Conservation (phyloP, 1,140 invertebrate genomes). For the Drosophila yakuba region DNA sequence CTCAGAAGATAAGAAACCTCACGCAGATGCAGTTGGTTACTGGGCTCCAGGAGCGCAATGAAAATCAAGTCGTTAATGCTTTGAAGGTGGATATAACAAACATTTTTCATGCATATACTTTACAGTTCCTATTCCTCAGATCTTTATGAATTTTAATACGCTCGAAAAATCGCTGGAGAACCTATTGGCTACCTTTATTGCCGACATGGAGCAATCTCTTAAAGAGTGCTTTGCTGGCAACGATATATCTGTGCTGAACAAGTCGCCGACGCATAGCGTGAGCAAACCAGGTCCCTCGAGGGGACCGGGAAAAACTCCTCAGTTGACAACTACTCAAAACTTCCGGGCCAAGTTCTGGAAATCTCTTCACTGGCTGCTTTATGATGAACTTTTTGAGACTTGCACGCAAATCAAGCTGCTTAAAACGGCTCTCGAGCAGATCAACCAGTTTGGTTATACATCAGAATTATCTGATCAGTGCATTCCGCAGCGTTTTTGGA, state of each 20-base stretch:
- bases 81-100: constrained; percentile 57
- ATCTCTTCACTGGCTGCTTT: constrained; percentile 91
- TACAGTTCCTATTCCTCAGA: constrained; percentile 32
- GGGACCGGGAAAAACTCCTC: constrained; percentile 89
- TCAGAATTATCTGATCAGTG: constrained; percentile 60
- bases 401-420: constrained; percentile 88
- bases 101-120: no score
- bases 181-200: constrained; percentile 74
- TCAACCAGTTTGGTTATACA: constrained; percentile 72
- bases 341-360: constrained; percentile 91
- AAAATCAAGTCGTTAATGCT: constrained; percentile 77
- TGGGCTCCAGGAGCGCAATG: constrained; percentile 78
- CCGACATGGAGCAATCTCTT: constrained; percentile 79
- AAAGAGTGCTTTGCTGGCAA: constrained; percentile 84
- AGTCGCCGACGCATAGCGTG: constrained; percentile 48
- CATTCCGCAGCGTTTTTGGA: constrained; percentile 76
- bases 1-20: constrained; percentile 76
- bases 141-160: constrained; percentile 83
- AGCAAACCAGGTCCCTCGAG: constrained; percentile 50
- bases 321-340: constrained; percentile 89
- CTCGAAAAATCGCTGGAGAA: constrained; percentile 79
- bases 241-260: constrained; percentile 77
- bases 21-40: constrained; percentile 82
- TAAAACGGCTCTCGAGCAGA: constrained; percentile 70
- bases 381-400: constrained; percentile 88